Evolutionary conservation across 2,888 invertebrate species (phyloP), one percentile per base, ranked within the genome.

Genomic region (Sesia bembeciformis): DNA sequence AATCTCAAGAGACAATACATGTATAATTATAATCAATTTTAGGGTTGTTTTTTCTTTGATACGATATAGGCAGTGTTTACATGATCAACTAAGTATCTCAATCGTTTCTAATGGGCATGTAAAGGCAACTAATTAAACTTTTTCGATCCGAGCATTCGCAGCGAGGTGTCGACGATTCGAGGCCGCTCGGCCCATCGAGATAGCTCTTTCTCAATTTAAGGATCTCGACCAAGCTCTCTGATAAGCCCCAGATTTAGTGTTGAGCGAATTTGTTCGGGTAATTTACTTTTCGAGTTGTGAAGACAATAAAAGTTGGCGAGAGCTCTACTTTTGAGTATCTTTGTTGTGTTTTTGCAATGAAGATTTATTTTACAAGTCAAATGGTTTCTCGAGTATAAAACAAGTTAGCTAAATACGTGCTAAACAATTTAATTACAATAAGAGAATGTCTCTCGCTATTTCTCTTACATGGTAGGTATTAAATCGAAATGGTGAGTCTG

Each of bases 181-280:
- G 78, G 75, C 74, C 76, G 67, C 73, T 81, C 74, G 67, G 64
- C 61, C 72, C 72, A 76, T 83, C 79, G 77, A 74, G 83, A 83
- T 84, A 81, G 78, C 78, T 81, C 78, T 72, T 82, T 76, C 81
- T 77, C 81, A 82, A 81, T 84, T 83, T 81, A 82, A 81, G 80
- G 80, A 76, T 81, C 79, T 79, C 76, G 64, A 70, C 63, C 74
- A 70, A 81, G 70, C 74, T 76, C 72, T 72, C 81, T 81, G 84
- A 84, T 85, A 84, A 84, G 81, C 82, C 74, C 70, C 81, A 81
- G 86, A 85, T 84, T 86, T 83, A 84, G 81, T 79, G 83, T 73
- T 77, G 81, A 82, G 81, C 76, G 84, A 87, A 84, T 86, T 87
- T 86, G 84, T 84, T 81, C 81, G 80, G 74, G 82, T 81, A 86